Base-by-base conservation (phyloP, 2,888 invertebrate species). In the Germaria angustata region DNA sequence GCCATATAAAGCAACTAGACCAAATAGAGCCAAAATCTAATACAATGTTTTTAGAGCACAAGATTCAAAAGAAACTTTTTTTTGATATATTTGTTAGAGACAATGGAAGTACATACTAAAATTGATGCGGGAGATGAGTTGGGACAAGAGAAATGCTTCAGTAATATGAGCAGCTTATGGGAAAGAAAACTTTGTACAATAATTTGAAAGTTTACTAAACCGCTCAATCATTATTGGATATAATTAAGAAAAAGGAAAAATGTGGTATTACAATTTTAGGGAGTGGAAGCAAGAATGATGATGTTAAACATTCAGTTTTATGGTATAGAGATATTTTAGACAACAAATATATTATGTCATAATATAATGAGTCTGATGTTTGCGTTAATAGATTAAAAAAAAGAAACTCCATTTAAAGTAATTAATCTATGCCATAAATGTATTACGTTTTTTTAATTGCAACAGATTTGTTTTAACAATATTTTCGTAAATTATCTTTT, bases 61-160 rank as follows among this genome's bases (percentile, higher is more conserved):
- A 17, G 20, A 32, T 34, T 20, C 15, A 13, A 22, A 20, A 34
- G n/a, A n/a, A 65, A 49, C 20, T 34, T 44, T 63, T n/a, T 59
- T 22, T 34, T n/a, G 20, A 65, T 65, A n/a, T 22, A 49, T 36
- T 49, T n/a, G n/a, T n/a, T n/a, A n/a, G n/a, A 49, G 46, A 49
- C 11, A 49, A 49, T 49, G 32, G n/a, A 22, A n/a, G n/a, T n/a
- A n/a, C 1, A 1, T 22, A 34, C 32, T 13, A 32, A 63, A 34
- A 13, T 49, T 22, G 6, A 28, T 24, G n/a, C n/a, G 7, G n/a
- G 49, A 51, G 51, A 24, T n/a, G 28, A 24, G n/a, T 28, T n/a
- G n/a, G n/a, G 4, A 22, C 22, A 6, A 11, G 5, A 13, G 11
- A 22, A n/a, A 49, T 41, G 41, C 15, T 15, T 41, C 7, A 6